These are phyloP conservation scores for Dendrolimus pini DNA, from an alignment of 2,888 invertebrate genomes.

Conservation along the genomic window DNA sequence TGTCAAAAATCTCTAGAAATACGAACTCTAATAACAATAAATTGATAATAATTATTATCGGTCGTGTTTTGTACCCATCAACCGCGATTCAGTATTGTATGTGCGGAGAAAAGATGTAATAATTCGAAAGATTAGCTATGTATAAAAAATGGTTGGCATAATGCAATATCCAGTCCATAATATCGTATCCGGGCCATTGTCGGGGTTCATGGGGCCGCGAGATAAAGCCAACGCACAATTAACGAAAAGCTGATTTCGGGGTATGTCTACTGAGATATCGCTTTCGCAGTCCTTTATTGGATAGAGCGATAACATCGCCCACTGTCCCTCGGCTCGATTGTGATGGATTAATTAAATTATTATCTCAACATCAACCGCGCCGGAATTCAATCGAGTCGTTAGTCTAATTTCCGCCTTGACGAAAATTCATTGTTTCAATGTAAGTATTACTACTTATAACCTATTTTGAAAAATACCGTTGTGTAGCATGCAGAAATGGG, in stretches of 20 bases:
- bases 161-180: no score
- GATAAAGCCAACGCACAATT: conserved; percentile 58
- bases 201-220: conserved; percentile 33
- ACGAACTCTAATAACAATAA: no score
- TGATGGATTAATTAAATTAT: conserved; percentile 42
- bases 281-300: conserved; percentile 33
- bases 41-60: no score
- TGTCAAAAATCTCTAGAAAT: no score
- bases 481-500: no score
- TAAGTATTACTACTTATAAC: no score
- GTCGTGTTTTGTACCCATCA: no score
- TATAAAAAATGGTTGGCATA: not conserved
- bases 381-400: conserved; percentile 3
- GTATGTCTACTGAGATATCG: conserved; percentile 48
- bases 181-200: conserved; percentile 37
- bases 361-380: conserved; percentile 16
- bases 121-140: not conserved
- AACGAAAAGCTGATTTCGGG: conserved; percentile 64
- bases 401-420: not conserved
- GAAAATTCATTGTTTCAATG: not conserved
- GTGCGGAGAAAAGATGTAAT: not conserved
- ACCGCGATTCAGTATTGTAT: no score
- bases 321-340: conserved; percentile 30
- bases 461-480: no score
- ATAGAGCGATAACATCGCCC: conserved; percentile 44